Percentiles rank a stretch among this genome's conserved stretches.
Conservation (phyloP, 2,888 invertebrate species). For the Chrysolina oricalcia region DNA sequence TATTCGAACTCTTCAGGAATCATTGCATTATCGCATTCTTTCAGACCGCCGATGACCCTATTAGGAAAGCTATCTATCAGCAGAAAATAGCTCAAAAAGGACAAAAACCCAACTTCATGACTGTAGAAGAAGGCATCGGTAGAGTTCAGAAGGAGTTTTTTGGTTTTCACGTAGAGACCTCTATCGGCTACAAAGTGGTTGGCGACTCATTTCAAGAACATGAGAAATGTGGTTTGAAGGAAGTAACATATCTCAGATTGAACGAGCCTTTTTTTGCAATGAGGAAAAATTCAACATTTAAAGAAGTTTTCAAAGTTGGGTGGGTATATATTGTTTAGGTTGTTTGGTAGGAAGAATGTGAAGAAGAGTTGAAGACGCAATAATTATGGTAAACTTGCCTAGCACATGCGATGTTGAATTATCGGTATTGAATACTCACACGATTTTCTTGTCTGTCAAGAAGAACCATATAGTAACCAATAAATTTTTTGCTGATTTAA, state of each 20-base stretch:
- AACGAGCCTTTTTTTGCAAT: constrained; percentile 74
- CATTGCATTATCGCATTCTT: background rate
- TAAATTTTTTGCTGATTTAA: too few species aligned
- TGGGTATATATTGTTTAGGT: constrained; percentile 60
- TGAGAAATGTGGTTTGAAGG: constrained; percentile 82
- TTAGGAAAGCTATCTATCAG: constrained; percentile 77
- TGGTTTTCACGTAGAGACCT: constrained; percentile 80
- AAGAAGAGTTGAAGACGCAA: too few species aligned
- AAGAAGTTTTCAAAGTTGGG: constrained; percentile 75
- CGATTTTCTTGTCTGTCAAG: too few species aligned
- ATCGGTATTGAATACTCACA: too few species aligned
- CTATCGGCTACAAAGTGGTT: constrained; percentile 79
- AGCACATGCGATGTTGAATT: too few species aligned
- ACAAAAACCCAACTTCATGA: constrained; percentile 74
- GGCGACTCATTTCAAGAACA: constrained; percentile 80
- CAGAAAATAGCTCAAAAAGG: constrained; percentile 74
- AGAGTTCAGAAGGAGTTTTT: constrained; percentile 77
- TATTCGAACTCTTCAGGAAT: background rate
- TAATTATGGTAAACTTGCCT: too few species aligned
- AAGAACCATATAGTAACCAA: too few species aligned
- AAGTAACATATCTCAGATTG: constrained; percentile 75
- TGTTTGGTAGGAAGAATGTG: too few species aligned
- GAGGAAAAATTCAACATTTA: constrained; percentile 74
- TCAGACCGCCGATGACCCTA: constrained; percentile 78
- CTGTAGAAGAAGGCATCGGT: constrained; percentile 76